These are phyloP conservation scores for Ovis canadensis DNA, from an alignment of 2,113 vertebrate species.

Conservation along the genomic window DNA sequence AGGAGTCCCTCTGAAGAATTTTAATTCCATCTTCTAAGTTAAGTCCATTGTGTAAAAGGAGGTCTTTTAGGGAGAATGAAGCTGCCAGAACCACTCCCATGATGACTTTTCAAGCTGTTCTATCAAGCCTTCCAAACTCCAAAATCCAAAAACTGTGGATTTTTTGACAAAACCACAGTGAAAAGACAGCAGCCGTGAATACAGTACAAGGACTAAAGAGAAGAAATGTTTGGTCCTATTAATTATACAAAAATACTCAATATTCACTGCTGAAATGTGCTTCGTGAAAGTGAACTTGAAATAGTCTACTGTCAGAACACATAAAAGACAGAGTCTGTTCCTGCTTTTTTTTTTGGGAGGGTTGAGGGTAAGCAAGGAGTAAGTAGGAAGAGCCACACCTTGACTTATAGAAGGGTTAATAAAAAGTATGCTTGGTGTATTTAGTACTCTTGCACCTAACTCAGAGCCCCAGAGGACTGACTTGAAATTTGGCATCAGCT, in stretches of 20 bases:
- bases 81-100: neutral
- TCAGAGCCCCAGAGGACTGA: neutral
- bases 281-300: neutral
- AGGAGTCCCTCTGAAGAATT: neutral
- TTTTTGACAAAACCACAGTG: neutral
- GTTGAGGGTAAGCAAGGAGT: neutral
- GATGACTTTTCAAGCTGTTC: neutral
- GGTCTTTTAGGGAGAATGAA: neutral
- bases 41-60: neutral
- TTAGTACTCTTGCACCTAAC: neutral
- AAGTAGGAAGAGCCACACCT: neutral
- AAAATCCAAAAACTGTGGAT: neutral
- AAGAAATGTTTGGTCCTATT: neutral
- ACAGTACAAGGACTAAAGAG: neutral
- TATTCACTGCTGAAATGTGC: neutral
- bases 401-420: neutral
- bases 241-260: neutral
- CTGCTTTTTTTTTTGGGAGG: neutral
- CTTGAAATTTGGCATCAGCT: conserved; percentile 10
- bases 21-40: neutral
- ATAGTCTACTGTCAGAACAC: neutral
- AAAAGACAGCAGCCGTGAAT: neutral
- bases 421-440: neutral
- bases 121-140: neutral
- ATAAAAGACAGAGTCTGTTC: neutral